Evolutionary conservation across 2,113 vertebrate species (phyloP).

Genomic region (Miniopterus natalensis): DNA sequence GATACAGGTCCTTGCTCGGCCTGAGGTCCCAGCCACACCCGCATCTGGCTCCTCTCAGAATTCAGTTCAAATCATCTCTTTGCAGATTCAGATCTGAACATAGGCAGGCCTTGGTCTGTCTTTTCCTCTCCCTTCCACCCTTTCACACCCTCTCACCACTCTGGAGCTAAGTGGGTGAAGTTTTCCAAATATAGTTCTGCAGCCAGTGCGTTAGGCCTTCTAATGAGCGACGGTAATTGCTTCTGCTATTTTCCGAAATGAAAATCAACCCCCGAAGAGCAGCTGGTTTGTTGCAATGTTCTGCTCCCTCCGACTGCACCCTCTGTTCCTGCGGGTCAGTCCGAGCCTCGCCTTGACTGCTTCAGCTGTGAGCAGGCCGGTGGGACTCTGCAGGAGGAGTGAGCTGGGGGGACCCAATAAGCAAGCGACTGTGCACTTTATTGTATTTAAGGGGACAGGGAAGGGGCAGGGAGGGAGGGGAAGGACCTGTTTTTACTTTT

Average conservation of each 20-base stretch:
- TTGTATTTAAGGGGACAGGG: background rate
- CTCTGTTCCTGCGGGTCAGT: constrained; percentile 28
- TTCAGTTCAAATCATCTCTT: constrained; percentile 48
- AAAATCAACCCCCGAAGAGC: constrained; percentile 80
- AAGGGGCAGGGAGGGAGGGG: background rate
- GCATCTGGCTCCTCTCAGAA: background rate
- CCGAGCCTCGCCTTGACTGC: constrained; percentile 30
- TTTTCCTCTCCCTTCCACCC: constrained; percentile 11
- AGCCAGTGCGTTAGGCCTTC: constrained; percentile 78
- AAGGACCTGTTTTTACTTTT: background rate
- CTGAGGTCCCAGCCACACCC: background rate
- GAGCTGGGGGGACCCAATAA: background rate
- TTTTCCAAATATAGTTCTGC: constrained; percentile 83
- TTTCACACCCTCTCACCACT: constrained; percentile 68
- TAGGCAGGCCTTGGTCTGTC: background rate
- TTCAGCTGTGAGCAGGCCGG: background rate
- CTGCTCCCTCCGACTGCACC: constrained; percentile 56
- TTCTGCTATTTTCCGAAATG: constrained; percentile 81
- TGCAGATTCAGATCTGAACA: background rate
- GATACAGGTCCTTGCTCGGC: background rate
- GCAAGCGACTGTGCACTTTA: background rate
- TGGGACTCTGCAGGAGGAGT: background rate
- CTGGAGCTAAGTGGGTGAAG: constrained; percentile 68
- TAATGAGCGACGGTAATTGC: constrained; percentile 82
- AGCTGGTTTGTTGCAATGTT: constrained; percentile 74